phyloP scores from a whole-genome alignment of 2,888 invertebrate genomes.

The Stenodera caucasica region DNA sequence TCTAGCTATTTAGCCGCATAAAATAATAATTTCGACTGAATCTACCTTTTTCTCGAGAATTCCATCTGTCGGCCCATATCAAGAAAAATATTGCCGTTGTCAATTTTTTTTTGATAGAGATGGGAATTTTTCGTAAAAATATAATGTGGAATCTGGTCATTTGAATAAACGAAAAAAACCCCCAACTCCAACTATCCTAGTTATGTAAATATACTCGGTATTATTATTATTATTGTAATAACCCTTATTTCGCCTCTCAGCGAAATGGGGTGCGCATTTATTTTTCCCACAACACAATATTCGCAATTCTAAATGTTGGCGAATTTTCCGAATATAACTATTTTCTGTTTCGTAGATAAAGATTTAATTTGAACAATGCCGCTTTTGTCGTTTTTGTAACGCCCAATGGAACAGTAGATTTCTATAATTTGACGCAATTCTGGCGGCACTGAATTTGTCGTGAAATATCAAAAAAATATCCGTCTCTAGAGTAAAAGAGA shows the following conservation, averaged over 20 bases:
- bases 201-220: not conserved
- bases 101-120: not conserved
- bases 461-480: not conserved
- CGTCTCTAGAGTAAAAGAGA: too few species aligned
- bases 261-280: not conserved
- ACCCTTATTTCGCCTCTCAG: not conserved
- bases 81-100: not conserved
- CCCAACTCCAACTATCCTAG: not conserved
- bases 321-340: too few species aligned
- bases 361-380: not conserved
- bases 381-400: not conserved
- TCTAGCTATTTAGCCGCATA: too few species aligned
- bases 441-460: not conserved
- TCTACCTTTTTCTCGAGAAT: too few species aligned
- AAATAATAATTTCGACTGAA: too few species aligned
- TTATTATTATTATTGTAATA: not conserved
- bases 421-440: conserved; percentile 1
- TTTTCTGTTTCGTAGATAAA: too few species aligned
- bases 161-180: too few species aligned
- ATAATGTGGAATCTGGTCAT: too few species aligned
- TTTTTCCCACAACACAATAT: not conserved
- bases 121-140: too few species aligned
- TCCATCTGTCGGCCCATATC: too few species aligned
- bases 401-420: not conserved
- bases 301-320: too few species aligned